Evolutionary conservation across 2,888 invertebrate species (phyloP), one percentile per base, ranked within the genome.

Genomic region (Tolmerus cingulatus): DNA sequence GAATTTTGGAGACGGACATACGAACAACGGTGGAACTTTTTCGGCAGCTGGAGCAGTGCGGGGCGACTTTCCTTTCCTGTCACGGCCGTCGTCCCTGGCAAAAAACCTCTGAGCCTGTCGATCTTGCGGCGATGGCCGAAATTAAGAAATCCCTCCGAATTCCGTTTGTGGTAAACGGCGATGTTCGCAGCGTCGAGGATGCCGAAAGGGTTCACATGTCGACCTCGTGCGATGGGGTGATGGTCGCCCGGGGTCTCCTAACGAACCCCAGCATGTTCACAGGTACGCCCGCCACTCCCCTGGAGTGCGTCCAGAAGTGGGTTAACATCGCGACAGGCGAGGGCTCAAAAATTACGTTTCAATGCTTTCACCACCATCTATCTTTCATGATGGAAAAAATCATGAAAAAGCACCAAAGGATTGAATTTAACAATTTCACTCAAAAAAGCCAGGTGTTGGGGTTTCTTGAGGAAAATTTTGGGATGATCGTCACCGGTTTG

Each of bases 91-190:
- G 98, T n/a, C 95, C 96, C 74, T 93, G 94, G 66, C 97, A 98
- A 91, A 95, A 97, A 92, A 94, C 94, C 90, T 95, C 96, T 86
- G 96, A 96, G 86, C 94, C 95, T 84, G 94, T 97, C 14, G 95
- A 98, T 92, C 90, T 94, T 37, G 94, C 95, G 19, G 95, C 96
- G 37, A 94, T 99, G 87, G 94, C 94, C 90, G 93, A 95, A 74
- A 95, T 98, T 16, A 95, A 95, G 89, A 94, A 96, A 85, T 94
- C 94, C 89, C 92, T 98, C n/a, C 91, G 92, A 57, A 93, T 99
- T 89, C 99, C 99, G 0, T 93, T 99, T 0, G 94, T 99, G 89
- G 98, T 97, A 0, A 99, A 99, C 93, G 99, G 99, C 55, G 98
- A 98, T 90, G 94, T 98, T 0, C 96, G 95, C 90, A 94, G 94